Base-by-base conservation (phyloP, 1,140 invertebrate genomes). In the Maconellicoccus hirsutus region DNA sequence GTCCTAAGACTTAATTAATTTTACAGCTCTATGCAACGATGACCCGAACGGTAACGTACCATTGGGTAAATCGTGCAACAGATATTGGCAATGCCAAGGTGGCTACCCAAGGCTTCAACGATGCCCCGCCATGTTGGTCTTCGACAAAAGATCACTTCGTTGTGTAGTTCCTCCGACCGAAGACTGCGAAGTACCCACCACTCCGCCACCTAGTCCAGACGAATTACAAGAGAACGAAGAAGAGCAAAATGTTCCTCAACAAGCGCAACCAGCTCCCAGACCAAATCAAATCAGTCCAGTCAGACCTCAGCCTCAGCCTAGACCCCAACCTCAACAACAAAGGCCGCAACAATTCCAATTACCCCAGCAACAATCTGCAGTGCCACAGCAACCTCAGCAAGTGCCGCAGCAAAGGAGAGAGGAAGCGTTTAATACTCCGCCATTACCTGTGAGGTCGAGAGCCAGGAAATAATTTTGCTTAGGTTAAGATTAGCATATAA, bases 1-100 rank as follows among this genome's bases (percentile, higher is more conserved):
- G 29, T 33, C 3, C 4, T 33, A 12, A 33, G 12, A 12, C 4
- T 33, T 33, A 33, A 33, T 6, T 33, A 12, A 33, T 33, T 33
- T 33, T 33, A 33, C 29, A 94, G 92, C 93, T 73, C 85, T 95
- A 14, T 94, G 92, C 79, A 93, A 93, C 78, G 91, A 94, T 71
- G 91, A 93, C 75, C 83, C 91, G 26, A 91, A 92, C 77, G 89
- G 89, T 71, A 87, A 87, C 75, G 86, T 87, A 4, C 83, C 85
- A 8, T 79, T 91, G 25, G 92, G 92, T 74, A 94, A 94, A 80
- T 93, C 91, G 2, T 95, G 92, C 83, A 93, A 93, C 80, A 84
- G 92, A 25, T 95, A 94, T 80, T 95, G 93, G 92, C 89, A 93
- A 75, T 95, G 92, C 76, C 92, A 94, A 78, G 92, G 92, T 29